A percentile compares a stretch with the other conserved stretches of the same genome.
Conservation (phyloP, 2,113 vertebrate genomes). For the Brachionichthys hirsutus region DNA sequence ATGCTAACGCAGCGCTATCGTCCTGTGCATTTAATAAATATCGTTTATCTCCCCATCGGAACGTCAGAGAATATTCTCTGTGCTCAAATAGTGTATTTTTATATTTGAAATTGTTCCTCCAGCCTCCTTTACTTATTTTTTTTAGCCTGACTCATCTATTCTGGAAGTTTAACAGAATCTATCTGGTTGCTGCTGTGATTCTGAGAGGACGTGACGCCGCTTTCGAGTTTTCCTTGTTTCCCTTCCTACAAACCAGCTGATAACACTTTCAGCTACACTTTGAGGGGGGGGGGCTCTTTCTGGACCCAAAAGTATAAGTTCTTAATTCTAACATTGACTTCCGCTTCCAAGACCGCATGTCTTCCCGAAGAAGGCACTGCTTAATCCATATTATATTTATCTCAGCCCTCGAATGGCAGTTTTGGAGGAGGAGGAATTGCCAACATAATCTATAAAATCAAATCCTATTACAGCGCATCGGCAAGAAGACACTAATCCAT, state of each 20-base stretch:
- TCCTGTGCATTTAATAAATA: no score
- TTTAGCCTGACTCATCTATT: no score
- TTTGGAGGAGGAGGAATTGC: slow-evolving; percentile 65
- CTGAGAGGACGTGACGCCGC: slow-evolving; percentile 48
- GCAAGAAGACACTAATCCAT: slow-evolving; percentile 74
- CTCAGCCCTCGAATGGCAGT: slow-evolving; percentile 55
- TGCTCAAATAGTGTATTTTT: no score
- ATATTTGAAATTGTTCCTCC: no score
- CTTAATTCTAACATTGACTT: slow-evolving; percentile 24
- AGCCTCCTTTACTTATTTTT: no score
- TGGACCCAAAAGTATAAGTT: neutral
- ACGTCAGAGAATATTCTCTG: no score
- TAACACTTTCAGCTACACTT: slow-evolving; percentile 30
- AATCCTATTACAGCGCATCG: slow-evolving; percentile 79
- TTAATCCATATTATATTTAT: slow-evolving; percentile 73
- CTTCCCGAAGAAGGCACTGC: slow-evolving; percentile 44
- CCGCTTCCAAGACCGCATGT: slow-evolving; percentile 44
- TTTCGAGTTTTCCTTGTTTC: slow-evolving; percentile 56
- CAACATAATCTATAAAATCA: slow-evolving; percentile 76
- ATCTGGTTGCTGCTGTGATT: slow-evolving; percentile 55
- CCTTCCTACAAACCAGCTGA: slow-evolving; percentile 33
- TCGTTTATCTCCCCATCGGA: no score
- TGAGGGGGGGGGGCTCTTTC: slow-evolving; percentile 5
- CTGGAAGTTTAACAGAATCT: slow-evolving; percentile 37
- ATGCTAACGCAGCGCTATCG: no score